These are phyloP conservation scores for Tinea trinotella DNA, from an alignment of 2,888 invertebrate genomes.

Conservation along the genomic window DNA sequence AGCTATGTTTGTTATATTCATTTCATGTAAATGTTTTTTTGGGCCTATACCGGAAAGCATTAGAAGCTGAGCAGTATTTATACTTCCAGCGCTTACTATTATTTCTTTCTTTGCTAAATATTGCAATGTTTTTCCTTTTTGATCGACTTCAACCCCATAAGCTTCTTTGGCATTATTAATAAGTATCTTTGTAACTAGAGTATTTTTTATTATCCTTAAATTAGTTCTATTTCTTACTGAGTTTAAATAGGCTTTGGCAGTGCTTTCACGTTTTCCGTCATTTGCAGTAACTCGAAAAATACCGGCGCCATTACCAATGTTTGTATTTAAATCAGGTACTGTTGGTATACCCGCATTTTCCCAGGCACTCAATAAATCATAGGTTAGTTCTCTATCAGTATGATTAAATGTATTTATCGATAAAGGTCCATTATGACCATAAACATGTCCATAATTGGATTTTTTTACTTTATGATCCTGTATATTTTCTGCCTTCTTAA, in stretches of 20 bases:
- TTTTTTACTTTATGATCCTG: slow-evolving; percentile 32
- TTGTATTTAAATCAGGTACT: slow-evolving; percentile 49
- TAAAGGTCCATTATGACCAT: slow-evolving; percentile 57
- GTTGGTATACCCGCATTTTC: slow-evolving; percentile 51
- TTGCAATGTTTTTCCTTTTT: slow-evolving; percentile 29
- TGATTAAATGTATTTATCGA: slow-evolving; percentile 53
- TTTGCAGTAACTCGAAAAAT: slow-evolving; percentile 54
- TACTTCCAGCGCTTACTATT: slow-evolving; percentile 56
- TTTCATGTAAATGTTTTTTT: slow-evolving; percentile 37
- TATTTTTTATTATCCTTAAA: slow-evolving; percentile 51
- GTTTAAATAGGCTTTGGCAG: slow-evolving; percentile 58
- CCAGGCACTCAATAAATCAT: slow-evolving; percentile 43
- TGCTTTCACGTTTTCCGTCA: slow-evolving; percentile 56
- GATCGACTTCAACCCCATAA: slow-evolving; percentile 48
- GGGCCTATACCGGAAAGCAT: slow-evolving; percentile 69
- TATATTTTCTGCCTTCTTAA: slow-evolving; percentile 62
- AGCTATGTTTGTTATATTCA: slow-evolving; percentile 42
- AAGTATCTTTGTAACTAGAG: slow-evolving; percentile 59
- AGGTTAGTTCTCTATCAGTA: slow-evolving; percentile 39
- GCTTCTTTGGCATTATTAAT: slow-evolving; percentile 53
- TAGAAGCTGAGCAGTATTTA: slow-evolving; percentile 63
- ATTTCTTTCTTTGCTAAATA: slow-evolving; percentile 49
- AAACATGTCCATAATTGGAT: slow-evolving; percentile 31
- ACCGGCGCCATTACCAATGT: slow-evolving; percentile 58
- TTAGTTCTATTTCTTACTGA: slow-evolving; percentile 35